These are phyloP conservation scores for Exephanes ischioxanthus DNA, from an alignment of 2,888 invertebrate genomes.

Conservation along the genomic window DNA sequence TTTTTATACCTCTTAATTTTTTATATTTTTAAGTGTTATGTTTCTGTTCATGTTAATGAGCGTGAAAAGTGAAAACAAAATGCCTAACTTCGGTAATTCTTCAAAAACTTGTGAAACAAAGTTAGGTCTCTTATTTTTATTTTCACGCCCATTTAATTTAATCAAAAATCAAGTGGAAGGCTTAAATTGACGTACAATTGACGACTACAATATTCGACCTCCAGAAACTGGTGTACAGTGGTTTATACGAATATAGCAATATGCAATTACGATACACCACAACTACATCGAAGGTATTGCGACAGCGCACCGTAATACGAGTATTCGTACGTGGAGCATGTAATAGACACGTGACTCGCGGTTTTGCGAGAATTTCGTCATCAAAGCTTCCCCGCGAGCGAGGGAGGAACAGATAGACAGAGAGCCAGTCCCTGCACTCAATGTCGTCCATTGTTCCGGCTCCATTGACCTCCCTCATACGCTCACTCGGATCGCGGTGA, in stretches of 20 bases:
- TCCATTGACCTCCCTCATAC: background rate
- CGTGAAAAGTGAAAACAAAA: too few species aligned
- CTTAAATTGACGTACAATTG: background rate
- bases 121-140: too few species aligned
- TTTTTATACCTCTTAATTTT: too few species aligned
- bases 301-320: conserved; percentile 3
- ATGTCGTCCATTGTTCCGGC: background rate
- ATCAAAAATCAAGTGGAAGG: background rate
- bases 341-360: conserved; percentile 3
- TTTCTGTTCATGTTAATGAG: too few species aligned
- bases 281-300: background rate
- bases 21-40: too few species aligned
- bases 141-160: too few species aligned
- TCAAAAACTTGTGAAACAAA: too few species aligned
- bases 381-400: background rate
- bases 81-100: too few species aligned
- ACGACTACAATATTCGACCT: background rate
- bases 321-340: background rate
- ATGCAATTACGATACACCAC: background rate
- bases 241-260: background rate
- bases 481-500: background rate
- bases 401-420: background rate
- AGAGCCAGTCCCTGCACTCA: background rate
- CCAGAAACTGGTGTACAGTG: background rate
- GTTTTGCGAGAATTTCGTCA: conserved; percentile 9